Base-by-base conservation (phyloP, 2,113 vertebrate species). In the Scatophagus argus region DNA sequence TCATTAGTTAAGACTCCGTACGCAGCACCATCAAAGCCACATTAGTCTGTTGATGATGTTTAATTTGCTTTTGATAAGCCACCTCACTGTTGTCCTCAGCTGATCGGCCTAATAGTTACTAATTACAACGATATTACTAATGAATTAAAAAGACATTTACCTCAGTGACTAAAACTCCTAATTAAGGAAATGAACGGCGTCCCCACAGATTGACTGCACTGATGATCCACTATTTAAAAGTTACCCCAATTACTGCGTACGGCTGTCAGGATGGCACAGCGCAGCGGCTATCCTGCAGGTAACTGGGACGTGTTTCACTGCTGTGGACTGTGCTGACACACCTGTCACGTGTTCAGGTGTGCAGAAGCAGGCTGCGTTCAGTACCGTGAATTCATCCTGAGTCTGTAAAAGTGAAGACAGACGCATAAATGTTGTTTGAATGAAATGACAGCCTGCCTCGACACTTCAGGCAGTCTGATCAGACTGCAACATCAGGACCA, bases 21-120 rank as follows among this genome's bases (percentile, higher is more conserved):
- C 29, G 47, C 71, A 13, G 77, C 81, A 77, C 87, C 86, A 93
- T 94, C 85, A 91, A 92, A 93, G 23, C 39, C 84, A 77, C 88
- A 89, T 92, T 89, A 92, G 74, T 70, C 77, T 86, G 79, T 84
- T 91, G 89, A 91, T 90, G 87, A 91, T 82, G 83, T 82, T 88
- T 94, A 90, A 94, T 93, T 87, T 86, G 82, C 87, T 88, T 93
- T 93, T 93, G 87, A 94, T 92, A 72, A 85, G 86, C 89, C 81
- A 86, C 74, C 77, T 92, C 86, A 77, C 83, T 83, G 81, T 88
- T 85, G 80, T 85, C 71, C 82, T 70, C 69, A 4, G 61, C 79
- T 38, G 52, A 81, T 85, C 41, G 44, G 46, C 27, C 79, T 81
- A 86, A 86, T 88, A 83, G 74, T 85, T 29, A 77, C 84, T 88